These are phyloP conservation scores for Hartigia nigra DNA, from an alignment of 2,888 invertebrate species.

Conservation along the genomic window DNA sequence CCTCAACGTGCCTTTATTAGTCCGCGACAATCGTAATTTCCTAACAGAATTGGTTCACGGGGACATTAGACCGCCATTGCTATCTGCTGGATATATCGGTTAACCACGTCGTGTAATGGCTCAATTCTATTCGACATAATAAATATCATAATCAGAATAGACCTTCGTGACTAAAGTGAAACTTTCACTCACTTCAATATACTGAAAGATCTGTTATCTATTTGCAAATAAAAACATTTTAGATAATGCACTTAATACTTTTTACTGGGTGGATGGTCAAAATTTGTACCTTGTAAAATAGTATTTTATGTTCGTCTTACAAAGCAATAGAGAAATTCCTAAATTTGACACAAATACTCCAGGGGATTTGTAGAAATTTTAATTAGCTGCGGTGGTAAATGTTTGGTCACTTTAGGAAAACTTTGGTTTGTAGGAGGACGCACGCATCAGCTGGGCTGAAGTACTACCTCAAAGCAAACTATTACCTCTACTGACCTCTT, in stretches of 20 bases:
- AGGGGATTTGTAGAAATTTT: background rate
- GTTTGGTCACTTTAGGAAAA: background rate
- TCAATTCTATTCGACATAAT: background rate
- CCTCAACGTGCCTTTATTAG: conserved; percentile 15
- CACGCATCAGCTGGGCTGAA: too few species aligned
- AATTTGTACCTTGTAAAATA: background rate
- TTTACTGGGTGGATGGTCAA: background rate
- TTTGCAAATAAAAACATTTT: too few species aligned
- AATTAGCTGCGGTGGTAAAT: background rate
- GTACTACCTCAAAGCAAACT: too few species aligned
- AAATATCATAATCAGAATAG: background rate
- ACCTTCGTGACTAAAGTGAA: background rate
- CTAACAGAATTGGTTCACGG: background rate
- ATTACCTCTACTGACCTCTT: too few species aligned
- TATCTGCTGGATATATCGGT: background rate
- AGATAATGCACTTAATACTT: background rate
- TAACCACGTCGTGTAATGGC: background rate
- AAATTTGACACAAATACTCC: background rate
- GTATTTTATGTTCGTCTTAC: background rate
- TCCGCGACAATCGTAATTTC: background rate
- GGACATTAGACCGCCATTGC: background rate
- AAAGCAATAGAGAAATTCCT: background rate
- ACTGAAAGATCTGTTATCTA: background rate
- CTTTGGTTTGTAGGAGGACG: background rate
- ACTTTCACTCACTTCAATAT: background rate